phyloP scores from a whole-genome alignment of 1,140 invertebrate species.

The Drosophila elegans region DNA sequence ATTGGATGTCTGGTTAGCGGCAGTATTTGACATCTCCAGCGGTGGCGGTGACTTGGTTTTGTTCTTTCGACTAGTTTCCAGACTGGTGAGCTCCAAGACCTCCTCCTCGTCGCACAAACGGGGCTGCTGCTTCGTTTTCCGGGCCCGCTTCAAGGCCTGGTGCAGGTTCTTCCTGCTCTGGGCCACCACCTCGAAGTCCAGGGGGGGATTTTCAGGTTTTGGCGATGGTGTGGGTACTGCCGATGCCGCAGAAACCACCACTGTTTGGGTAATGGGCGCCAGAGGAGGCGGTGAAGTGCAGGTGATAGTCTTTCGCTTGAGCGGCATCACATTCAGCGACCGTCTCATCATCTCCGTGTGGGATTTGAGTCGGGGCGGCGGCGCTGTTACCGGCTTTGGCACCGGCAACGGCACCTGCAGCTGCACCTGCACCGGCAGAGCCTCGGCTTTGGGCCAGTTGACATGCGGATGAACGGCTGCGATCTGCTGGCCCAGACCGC shows the following conservation, averaged over 20 bases:
- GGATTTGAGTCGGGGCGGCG: slow-evolving; percentile 1
- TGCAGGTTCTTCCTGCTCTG: slow-evolving; percentile 74
- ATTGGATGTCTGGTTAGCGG: slow-evolving; percentile 2
- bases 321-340: not conserved
- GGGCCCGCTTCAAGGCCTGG: slow-evolving; percentile 71
- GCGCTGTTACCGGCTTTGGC: not conserved
- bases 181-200: slow-evolving; percentile 39
- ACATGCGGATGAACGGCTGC: slow-evolving; percentile 3
- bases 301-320: slow-evolving; percentile 14
- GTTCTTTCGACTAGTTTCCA: slow-evolving; percentile 29
- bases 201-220: not conserved
- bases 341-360: slow-evolving; percentile 2
- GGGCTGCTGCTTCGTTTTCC: slow-evolving; percentile 74
- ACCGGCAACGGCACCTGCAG: not conserved
- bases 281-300: slow-evolving; percentile 53
- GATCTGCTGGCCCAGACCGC: slow-evolving; percentile 23
- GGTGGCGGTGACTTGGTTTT: slow-evolving; percentile 5
- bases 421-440: not conserved
- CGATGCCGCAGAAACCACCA: not conserved
- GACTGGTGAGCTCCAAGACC: slow-evolving; percentile 52
- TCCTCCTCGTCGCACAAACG: slow-evolving; percentile 56
- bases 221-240: not conserved
- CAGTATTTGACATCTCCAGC: slow-evolving; percentile 5
- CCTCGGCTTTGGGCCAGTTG: slow-evolving; percentile 7
- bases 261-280: slow-evolving; percentile 46